Evolutionary conservation across 2,113 vertebrate genomes (phyloP).

Genomic region (Mus pahari): DNA sequence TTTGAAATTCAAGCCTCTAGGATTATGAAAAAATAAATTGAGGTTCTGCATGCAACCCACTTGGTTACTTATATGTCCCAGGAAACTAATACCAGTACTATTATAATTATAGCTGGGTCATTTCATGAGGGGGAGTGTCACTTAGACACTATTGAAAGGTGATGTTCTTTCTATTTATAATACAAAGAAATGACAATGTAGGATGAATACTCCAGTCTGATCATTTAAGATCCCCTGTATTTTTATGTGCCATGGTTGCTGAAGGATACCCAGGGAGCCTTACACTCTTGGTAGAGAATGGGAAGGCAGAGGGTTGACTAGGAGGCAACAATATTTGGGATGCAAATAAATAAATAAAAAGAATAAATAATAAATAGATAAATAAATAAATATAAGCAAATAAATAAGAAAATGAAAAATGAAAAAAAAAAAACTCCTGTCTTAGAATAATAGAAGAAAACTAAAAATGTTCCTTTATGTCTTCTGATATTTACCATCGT

Average conservation of each 20-base stretch:
- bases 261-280: no score
- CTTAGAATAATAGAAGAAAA: neutral
- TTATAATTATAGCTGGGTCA: neutral
- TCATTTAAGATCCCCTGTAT: neutral
- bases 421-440: no score
- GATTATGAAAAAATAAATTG: neutral
- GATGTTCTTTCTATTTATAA: neutral
- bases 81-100: no score
- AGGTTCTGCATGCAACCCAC: neutral
- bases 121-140: neutral
- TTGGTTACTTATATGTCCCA: neutral
- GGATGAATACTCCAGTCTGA: neutral
- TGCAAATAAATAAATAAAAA: no score
- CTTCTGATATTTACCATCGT: neutral
- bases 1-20: neutral
- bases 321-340: no score
- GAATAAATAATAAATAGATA: no score
- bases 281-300: no score
- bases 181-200: neutral
- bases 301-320: no score
- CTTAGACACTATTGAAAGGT: neutral
- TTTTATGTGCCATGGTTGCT: no score
- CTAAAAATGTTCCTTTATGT: neutral
- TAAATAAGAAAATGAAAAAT: no score
- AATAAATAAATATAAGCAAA: no score